Evolutionary conservation across 2,888 invertebrate genomes (phyloP), one percentile per base, ranked within the genome.

Genomic region (Caenorhabditis panamensis): DNA sequence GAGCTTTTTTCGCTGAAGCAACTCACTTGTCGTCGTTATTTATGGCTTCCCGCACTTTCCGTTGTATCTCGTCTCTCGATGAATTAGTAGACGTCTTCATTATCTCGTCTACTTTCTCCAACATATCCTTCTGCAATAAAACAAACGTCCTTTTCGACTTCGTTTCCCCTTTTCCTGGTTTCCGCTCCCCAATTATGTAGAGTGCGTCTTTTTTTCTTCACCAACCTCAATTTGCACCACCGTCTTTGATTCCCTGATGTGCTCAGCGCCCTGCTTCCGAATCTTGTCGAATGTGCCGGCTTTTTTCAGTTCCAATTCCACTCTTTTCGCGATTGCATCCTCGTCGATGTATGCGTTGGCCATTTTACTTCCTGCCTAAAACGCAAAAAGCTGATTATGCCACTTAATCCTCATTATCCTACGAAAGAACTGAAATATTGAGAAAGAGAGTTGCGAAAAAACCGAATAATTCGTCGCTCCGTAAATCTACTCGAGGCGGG

Each of bases 221-320:
- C n/a, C n/a, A 37, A 79, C 79, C 67, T 79, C 79, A 1, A 75
- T 49, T 24, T 44, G 13, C 13, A 54, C 24, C n/a, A 76, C 24
- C 16, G 41, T 20, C 58, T 44, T 18, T 3, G 69, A 71, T 24
- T 54, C 56, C 11, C 53, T 64, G 16, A 80, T 26, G 9, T 64
- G 26, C 28, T 76, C 76, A 11, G 56, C 64, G 13, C 62, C 54
- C 49, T 76, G 58, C 51, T 76, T 80, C 8, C 76, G 59, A 13
- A 80, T 49, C 67, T 61, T 76, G 44, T 80, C 80, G 54, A 76
- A 80, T 8, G 62, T 71, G 44, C 80, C 80, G 4, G 41, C 69
- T 20, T 71, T 80, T 51, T 80, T 80, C 5, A 80, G 28, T 22
- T 53, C 66, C 26, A 24, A 49, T 1, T 80, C 76, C 18, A 80